phyloP scores from a whole-genome alignment of 1,140 invertebrate genomes.

The Diabrotica virgifera region DNA sequence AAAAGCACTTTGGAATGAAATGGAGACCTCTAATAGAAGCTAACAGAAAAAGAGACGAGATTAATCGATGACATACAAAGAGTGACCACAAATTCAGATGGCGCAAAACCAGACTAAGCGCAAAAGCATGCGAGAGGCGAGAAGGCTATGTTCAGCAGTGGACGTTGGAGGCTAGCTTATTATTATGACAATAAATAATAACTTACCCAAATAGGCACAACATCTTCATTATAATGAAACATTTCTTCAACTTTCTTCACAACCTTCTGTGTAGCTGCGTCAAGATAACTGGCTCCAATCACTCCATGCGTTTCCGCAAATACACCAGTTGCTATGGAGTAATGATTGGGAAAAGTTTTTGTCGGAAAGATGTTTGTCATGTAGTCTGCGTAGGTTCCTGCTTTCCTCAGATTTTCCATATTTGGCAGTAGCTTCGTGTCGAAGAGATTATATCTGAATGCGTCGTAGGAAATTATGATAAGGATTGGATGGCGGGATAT shows the following conservation, averaged over 20 bases:
- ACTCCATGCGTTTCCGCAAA: slow-evolving; percentile 74
- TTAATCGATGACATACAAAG: too few relatives aligned
- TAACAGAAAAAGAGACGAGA: too few relatives aligned
- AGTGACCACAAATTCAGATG: too few relatives aligned
- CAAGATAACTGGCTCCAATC: slow-evolving; percentile 64
- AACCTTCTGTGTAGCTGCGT: slow-evolving; percentile 53
- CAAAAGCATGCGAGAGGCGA: too few relatives aligned
- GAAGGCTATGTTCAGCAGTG: too few relatives aligned
- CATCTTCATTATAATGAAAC: slow-evolving; percentile 53
- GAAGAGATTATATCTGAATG: slow-evolving; percentile 69
- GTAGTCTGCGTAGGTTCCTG: slow-evolving; percentile 60
- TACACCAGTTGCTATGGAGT: slow-evolving; percentile 72
- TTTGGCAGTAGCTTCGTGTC: slow-evolving; percentile 56
- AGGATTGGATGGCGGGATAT: slow-evolving; percentile 52
- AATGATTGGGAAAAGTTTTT: slow-evolving; percentile 80
- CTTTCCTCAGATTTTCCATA: slow-evolving; percentile 54
- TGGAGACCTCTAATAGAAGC: too few relatives aligned
- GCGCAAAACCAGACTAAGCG: too few relatives aligned
- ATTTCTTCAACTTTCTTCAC: slow-evolving; percentile 50
- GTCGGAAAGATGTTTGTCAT: slow-evolving; percentile 69
- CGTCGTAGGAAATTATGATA: slow-evolving; percentile 68
- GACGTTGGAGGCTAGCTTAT: too few relatives aligned
- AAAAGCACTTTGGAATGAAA: too few relatives aligned
- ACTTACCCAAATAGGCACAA: slow-evolving; percentile 62
- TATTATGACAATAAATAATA: too few relatives aligned